Percentiles rank a stretch among this genome's conserved stretches.
phyloP scores from a whole-genome alignment of 2,113 vertebrate genomes.

The Rhagologus leucostigma region DNA sequence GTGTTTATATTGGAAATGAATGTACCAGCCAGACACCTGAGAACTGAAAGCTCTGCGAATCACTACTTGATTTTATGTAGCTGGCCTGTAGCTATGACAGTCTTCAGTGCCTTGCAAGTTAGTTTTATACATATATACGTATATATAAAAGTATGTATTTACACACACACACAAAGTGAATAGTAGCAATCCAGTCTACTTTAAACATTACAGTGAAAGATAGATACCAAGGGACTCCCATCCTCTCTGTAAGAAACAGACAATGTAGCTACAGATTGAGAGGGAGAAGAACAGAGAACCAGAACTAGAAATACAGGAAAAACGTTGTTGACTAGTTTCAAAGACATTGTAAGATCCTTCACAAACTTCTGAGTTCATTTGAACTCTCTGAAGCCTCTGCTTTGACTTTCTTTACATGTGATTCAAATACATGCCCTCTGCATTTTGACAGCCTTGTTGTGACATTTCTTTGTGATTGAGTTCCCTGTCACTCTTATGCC shows the following conservation, averaged over 20 bases:
- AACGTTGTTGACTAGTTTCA: background rate
- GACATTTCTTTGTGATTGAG: background rate
- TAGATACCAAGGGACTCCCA: accelerated
- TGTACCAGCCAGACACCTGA: background rate
- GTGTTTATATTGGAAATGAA: background rate
- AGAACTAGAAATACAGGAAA: constrained; percentile 2
- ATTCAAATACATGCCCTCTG: background rate
- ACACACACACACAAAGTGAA: background rate
- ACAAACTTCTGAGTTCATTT: background rate
- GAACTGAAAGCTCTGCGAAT: background rate
- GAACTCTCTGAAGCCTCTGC: background rate
- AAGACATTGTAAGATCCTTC: background rate
- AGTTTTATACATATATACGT: background rate
- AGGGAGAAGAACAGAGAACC: background rate
- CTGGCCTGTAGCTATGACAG: background rate
- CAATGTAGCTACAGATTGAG: accelerated
- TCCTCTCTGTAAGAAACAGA: background rate
- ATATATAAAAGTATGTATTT: background rate
- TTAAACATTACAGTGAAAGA: background rate
- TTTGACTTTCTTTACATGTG: background rate
- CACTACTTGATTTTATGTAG: background rate
- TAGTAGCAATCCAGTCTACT: background rate
- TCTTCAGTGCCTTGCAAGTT: background rate
- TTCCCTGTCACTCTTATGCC: background rate
- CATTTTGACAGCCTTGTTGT: background rate